These are phyloP conservation scores for Balanococcus diminutus DNA, from an alignment of 2,888 invertebrate genomes.

Conservation along the genomic window DNA sequence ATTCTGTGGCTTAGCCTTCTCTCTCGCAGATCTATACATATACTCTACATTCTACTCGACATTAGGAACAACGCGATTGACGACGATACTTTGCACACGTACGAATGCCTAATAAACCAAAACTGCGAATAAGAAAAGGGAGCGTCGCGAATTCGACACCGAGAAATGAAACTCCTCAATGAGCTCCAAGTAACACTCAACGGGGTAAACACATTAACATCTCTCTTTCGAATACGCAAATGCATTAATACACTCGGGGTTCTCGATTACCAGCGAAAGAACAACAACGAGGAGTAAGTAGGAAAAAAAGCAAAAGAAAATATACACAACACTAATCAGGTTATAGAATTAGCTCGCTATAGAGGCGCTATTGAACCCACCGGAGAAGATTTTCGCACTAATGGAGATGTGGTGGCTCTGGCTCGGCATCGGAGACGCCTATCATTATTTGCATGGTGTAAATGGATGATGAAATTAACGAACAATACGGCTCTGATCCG, in stretches of 20 bases:
- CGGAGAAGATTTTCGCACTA: constrained; percentile 45
- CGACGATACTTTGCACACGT: not conserved
- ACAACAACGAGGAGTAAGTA: not conserved
- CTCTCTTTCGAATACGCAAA: not conserved
- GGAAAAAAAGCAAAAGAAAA: not conserved
- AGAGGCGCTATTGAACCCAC: not conserved
- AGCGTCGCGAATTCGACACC: not conserved
- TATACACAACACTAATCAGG: constrained; percentile 41
- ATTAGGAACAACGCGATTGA: constrained; percentile 15
- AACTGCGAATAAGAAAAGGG: not conserved
- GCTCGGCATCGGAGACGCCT: constrained; percentile 34
- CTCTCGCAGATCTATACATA: not conserved
- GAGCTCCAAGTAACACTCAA: not conserved
- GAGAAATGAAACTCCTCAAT: not conserved
- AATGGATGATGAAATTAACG: constrained; percentile 55
- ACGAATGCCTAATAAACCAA: constrained; percentile 14
- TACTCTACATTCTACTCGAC: not conserved
- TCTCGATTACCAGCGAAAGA: not conserved
- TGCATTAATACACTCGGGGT: constrained; percentile 30
- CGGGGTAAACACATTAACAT: constrained; percentile 22
- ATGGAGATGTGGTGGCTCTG: constrained; percentile 39
- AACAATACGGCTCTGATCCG: constrained; percentile 53
- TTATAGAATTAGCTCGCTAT: constrained; percentile 10
- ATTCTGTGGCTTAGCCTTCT: too few species aligned
- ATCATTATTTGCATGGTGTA: constrained; percentile 55